A percentile compares a stretch with the other conserved stretches of the same genome.
These are phyloP conservation scores for Aphodius sticticus DNA, from an alignment of 2,888 invertebrate species.

Conservation along the genomic window DNA sequence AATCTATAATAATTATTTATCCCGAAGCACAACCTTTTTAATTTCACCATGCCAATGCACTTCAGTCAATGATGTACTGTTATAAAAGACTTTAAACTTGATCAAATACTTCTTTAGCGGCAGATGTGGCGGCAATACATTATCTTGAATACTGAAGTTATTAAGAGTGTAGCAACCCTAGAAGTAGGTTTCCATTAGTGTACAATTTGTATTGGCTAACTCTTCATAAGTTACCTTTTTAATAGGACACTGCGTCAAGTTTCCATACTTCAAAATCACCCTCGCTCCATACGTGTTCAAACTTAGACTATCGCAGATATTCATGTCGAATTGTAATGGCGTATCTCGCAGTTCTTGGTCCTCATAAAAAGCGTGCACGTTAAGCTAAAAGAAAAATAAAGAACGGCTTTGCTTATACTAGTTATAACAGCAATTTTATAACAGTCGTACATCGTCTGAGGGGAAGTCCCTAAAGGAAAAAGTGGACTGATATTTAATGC, in stretches of 20 bases:
- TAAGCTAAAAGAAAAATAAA: not conserved
- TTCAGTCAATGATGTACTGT: not conserved
- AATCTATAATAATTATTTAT: not conserved
- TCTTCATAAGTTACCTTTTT: conserved; percentile 25
- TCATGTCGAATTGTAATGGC: conserved; percentile 22
- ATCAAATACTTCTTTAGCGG: conserved; percentile 16
- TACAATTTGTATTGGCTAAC: not conserved
- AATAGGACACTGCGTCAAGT: conserved; percentile 21
- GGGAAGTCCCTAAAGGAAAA: too few relatives aligned
- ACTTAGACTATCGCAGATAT: not conserved
- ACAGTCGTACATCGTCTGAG: too few relatives aligned
- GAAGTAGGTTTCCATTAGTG: not conserved
- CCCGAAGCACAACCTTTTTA: not conserved
- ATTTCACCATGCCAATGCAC: conserved; percentile 25
- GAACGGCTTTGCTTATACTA: not conserved
- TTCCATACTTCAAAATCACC: conserved; percentile 18
- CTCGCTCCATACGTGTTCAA: conserved; percentile 15
- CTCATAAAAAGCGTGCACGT: not conserved
- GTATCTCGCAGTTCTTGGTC: conserved; percentile 14
- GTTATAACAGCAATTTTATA: too few relatives aligned
- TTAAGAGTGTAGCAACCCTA: conserved; percentile 29
- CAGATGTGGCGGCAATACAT: conserved; percentile 16
- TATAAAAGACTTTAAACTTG: conserved; percentile 18
- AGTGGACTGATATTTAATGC: too few relatives aligned
- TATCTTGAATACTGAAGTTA: conserved; percentile 9